phyloP scores from a whole-genome alignment of 2,888 invertebrate species.

The Drosophila mulleri region DNA sequence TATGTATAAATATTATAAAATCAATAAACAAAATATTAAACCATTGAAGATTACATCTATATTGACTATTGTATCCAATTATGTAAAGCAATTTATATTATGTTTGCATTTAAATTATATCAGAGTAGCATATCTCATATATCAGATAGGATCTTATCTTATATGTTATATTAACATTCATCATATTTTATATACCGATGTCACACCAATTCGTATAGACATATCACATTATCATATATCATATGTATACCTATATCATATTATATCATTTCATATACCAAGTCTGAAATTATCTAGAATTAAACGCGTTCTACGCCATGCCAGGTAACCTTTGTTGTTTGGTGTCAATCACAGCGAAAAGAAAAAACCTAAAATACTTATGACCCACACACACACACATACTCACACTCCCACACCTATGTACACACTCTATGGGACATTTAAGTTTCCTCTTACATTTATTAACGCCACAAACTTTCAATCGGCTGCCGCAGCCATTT shows the following conservation, averaged over 20 bases:
- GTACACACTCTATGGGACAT: neutral
- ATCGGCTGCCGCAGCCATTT: slow-evolving; percentile 50
- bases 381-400: neutral
- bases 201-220: neutral
- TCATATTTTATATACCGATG: neutral
- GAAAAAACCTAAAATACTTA: neutral
- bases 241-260: neutral
- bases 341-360: slow-evolving; percentile 1
- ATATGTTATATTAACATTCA: neutral
- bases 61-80: neutral
- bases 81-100: neutral
- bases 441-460: neutral
- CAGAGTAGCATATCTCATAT: neutral
- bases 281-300: slow-evolving; percentile 7
- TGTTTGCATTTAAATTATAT: neutral
- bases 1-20: neutral
- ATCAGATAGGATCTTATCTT: neutral
- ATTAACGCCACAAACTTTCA: slow-evolving; percentile 51
- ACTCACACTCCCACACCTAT: neutral
- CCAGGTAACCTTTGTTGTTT: slow-evolving; percentile 19
- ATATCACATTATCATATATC: neutral
- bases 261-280: neutral
- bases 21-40: neutral
- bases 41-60: neutral
- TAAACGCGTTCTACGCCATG: slow-evolving; percentile 62